These are phyloP conservation scores for Poecilobothrus nobilitatus DNA, from an alignment of 2,888 invertebrate genomes.

Conservation along the genomic window DNA sequence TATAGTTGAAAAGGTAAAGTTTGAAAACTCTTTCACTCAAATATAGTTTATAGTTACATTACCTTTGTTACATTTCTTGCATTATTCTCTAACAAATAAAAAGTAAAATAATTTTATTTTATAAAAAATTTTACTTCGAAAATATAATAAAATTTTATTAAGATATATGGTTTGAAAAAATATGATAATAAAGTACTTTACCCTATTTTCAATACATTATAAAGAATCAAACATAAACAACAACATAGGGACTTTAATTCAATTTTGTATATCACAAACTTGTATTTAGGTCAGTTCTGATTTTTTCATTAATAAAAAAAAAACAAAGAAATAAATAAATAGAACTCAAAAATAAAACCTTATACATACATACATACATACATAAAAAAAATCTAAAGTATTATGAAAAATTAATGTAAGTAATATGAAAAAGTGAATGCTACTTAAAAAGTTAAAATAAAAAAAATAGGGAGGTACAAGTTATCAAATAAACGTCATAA, in stretches of 20 bases:
- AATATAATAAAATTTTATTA: too few relatives aligned
- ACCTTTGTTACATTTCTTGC: too few relatives aligned
- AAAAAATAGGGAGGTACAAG: neutral
- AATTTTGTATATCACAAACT: neutral
- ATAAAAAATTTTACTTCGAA: too few relatives aligned
- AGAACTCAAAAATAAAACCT: neutral
- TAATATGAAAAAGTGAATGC: neutral
- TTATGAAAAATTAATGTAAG: neutral
- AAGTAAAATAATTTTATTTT: too few relatives aligned
- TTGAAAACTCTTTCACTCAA: too few relatives aligned
- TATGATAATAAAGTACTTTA: neutral
- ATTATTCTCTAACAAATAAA: too few relatives aligned
- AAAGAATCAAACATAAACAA: neutral
- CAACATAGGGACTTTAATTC: neutral
- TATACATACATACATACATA: too few relatives aligned
- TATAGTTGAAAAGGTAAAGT: too few relatives aligned
- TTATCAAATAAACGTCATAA: slow-evolving; percentile 1
- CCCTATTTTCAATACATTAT: neutral
- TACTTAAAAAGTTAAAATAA: neutral
- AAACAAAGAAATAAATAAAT: neutral
- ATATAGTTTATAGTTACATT: too few relatives aligned
- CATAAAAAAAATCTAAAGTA: neutral
- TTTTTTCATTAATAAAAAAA: neutral
- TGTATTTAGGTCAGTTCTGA: neutral
- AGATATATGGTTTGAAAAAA: too few relatives aligned